Base-by-base conservation (phyloP, 2,113 vertebrate species). In the Chaetops frenatus region DNA sequence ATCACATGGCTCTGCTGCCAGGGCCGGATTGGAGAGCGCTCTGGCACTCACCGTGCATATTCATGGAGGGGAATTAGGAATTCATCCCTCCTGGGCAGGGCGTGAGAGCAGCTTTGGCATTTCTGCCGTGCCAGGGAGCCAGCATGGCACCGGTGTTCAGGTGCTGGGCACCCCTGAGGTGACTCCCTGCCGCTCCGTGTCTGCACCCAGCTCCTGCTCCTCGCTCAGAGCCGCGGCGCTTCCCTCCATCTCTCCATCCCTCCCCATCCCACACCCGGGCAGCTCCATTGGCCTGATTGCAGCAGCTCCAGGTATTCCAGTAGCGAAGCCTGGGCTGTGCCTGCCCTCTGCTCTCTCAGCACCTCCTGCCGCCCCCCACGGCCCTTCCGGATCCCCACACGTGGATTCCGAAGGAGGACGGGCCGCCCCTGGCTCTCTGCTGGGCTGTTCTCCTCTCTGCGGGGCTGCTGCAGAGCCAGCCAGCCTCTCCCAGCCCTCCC, bases 1-100 rank as follows among this genome's bases (percentile, higher is more conserved):
- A 93, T 88, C 95, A 81, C 94, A 67, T 47, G 94, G 85, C 25
- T 47, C 44, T 28, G 79, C 87, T 95, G 85, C 85, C 82, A 28
- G 94, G 86, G 57, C 9, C 9, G 79, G 81, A 78, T 77, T 89
- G 96, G 94, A 92, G 88, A 73, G 47, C 0, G 21, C 64, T 6
- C 38, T 0, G 70, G 45, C 51, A 22, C 77, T 92, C 8, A 13
- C 33, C 25, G 45, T 88, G 94, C 66, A 90, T 95, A 95, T 95
- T 97, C 95, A 94, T 95, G 94, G 90, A 35, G 36, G 58, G 3
- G 3, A 82, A 91, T 90, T 8, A 77, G 62, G 50, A 77, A 90
- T 91, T 66, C 87, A 61, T 66, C 33, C 67, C 87, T 69, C 53
- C 77, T 21, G 91, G 73, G 91, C 36, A 18, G 4, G 33, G 40